These are phyloP conservation scores for Margarornis squamiger DNA, from an alignment of 2,797 vertebrate genomes.

Conservation along the genomic window DNA sequence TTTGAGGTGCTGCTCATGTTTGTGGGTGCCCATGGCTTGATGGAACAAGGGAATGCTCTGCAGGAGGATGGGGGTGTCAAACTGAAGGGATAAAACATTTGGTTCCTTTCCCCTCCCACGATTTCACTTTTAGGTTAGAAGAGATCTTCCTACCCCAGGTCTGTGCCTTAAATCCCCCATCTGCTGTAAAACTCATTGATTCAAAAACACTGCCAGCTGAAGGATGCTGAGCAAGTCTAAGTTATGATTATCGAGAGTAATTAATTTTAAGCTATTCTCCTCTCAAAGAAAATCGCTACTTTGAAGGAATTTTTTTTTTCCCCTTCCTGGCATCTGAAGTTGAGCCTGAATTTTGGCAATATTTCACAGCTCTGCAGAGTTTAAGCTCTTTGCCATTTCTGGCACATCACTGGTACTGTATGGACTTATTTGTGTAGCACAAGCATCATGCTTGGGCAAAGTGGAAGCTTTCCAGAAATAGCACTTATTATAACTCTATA, in stretches of 20 bases:
- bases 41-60: background rate
- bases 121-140: background rate
- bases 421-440: background rate
- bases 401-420: background rate
- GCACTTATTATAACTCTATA: background rate
- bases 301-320: background rate
- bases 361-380: background rate
- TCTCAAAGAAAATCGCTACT: background rate
- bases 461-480: background rate
- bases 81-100: background rate
- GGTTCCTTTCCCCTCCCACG: background rate
- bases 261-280: background rate
- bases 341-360: background rate
- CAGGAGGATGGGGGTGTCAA: background rate
- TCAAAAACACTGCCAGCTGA: background rate
- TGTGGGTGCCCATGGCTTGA: rapidly evolving
- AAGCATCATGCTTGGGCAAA: background rate
- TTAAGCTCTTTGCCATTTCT: background rate
- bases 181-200: background rate
- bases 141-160: background rate
- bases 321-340: background rate
- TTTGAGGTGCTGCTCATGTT: background rate
- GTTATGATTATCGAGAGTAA: background rate
- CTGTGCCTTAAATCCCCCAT: background rate
- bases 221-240: background rate